A percentile compares a stretch with the other conserved stretches of the same genome.
Conservation (phyloP, 2,888 invertebrate species). For the Oasisia sp. region DNA sequence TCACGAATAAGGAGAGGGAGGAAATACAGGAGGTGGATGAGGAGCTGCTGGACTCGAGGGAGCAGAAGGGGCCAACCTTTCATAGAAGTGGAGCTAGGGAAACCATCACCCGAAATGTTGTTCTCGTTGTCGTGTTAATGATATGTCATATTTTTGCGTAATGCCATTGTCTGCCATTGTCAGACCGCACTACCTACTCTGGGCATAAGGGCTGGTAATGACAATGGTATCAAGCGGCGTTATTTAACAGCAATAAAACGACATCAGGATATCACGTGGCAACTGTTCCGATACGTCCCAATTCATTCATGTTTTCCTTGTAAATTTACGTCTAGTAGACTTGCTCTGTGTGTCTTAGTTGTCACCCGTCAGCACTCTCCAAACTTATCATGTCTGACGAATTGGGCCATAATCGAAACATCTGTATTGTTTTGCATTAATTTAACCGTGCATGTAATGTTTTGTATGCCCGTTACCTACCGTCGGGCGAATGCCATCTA, state of each 20-base stretch:
- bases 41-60: too few species aligned
- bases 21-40: background rate
- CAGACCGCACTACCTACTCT: background rate
- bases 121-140: background rate
- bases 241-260: background rate
- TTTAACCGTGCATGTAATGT: background rate
- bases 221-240: background rate
- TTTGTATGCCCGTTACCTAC: background rate
- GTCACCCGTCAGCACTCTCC: background rate
- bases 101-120: background rate
- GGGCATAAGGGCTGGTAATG: background rate
- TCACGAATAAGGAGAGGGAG: background rate
- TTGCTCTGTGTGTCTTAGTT: too few species aligned
- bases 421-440: background rate
- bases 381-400: background rate
- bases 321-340: background rate
- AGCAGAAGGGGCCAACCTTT: too few species aligned
- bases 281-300: background rate
- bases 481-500: background rate
- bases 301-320: background rate
- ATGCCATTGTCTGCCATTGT: background rate
- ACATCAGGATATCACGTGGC: background rate
- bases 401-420: background rate
- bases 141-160: background rate
- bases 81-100: background rate